Base-by-base conservation (phyloP, 2,888 invertebrate species). In the Drosophila neotestacea region DNA sequence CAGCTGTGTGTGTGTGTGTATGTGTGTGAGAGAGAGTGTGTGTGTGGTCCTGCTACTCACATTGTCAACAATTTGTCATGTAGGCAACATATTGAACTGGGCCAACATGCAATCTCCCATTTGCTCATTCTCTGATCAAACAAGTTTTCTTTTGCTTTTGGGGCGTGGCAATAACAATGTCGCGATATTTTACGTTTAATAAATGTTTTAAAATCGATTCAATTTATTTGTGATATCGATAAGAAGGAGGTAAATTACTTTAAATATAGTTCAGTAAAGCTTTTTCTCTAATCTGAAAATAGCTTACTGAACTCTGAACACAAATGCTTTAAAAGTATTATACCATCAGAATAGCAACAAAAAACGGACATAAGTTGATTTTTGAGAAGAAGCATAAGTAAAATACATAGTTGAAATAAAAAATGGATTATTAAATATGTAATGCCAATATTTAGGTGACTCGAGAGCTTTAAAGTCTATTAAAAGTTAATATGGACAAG, bases 21-120 rank as follows among this genome's bases (percentile, higher is more conserved):
- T 3, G 30, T 5, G 30, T 30, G 30, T 1, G 30, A 1, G 42
- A 10, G 16, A 60, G 11, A 3, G 30, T 11, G 38, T 55, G 63
- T 69, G 87, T 78, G 85, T 85, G 85, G 82, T 85, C 85, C 70
- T 65, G 50, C 6, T 47, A 61, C 59, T 60, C 65, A 62, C 41
- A 68, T 74, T 87, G 88, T 88, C 89, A 89, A 81, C 88, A 85
- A 85, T 88, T 88, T 89, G 88, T 83, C 76, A 72, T 67, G 56
- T 62, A 61, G 55, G 50, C 68, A 62, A n/a, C 59, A 68, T 41
- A 46, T 16, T 42, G 27, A 28, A 56, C 22, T 52, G 72, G 71
- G 56, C 48, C 69, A 54, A 34, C 38, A 32, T 42, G 42, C 64
- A 30, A 47, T 32, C 47, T 32, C 10, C 41, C 47, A 22, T 36